Base-by-base conservation (phyloP, 2,797 vertebrate species). In the Babyrousa celebensis region DNA sequence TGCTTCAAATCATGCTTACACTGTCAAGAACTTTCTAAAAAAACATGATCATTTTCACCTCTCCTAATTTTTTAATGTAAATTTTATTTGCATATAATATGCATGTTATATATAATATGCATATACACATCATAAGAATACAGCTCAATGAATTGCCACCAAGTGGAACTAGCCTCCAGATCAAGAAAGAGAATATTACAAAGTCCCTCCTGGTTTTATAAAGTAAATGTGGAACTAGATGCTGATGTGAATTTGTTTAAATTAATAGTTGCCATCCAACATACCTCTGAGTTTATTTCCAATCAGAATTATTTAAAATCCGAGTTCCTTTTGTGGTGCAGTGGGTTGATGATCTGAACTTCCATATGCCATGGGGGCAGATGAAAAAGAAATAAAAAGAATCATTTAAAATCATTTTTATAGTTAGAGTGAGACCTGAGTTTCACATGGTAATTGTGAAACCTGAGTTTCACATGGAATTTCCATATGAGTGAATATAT, bases 221-320 rank as follows among this genome's bases (percentile, higher is more conserved):
- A 5, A 95, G 12, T 23, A 48, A 86, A 79, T 23, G 8, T 72
- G 32, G 4, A 92, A 52, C 12, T n/a, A 74, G 3, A 6, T 56
- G 0, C 79, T 40, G 85, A 77, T 80, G 77, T 20, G 4, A 48
- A 72, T 89, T 78, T 89, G 27, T 56, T 95, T 91, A 88, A 82
- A 63, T 63, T 52, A 94, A 72, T 63, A 75, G 78, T 56, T 95
- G 85, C 18, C 23, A 67, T 75, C 9, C 27, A 84, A 77, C 2
- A 60, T 0, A 9, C 3, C 72, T 87, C 27, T 93, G 32, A 91
- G 3, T 60, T 72, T 36, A 63, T 56, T 72, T 72, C 20, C 68
- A 48, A 7, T 89, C 48, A 91, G 32, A 48, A 78, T 79, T 78
- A 87, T 60, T 86, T 93, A 62, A 80, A 91, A 84, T 67, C 7